Conservation (phyloP, 2,113 vertebrate species). For the Orcinus orca region DNA sequence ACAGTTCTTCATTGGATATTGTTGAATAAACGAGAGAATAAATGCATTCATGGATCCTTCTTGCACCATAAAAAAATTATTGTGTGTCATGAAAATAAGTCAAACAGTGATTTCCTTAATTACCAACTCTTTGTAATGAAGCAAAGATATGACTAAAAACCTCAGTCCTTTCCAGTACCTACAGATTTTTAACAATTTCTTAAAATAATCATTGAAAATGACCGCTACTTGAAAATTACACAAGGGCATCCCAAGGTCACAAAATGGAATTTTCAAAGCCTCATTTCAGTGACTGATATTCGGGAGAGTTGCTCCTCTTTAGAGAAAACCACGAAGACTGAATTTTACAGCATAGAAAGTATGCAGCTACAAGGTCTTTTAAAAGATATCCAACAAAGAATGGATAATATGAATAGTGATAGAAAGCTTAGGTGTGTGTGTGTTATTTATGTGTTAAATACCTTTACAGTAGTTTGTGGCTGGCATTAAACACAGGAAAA, state of each 20-base stretch:
- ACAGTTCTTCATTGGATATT: background rate
- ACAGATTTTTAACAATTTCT: background rate
- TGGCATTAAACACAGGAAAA: background rate
- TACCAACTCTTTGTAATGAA: background rate
- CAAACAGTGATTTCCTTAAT: background rate
- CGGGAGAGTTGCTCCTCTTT: background rate
- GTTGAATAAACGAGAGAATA: background rate
- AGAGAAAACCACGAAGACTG: background rate
- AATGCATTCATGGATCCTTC: background rate
- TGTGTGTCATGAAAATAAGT: background rate
- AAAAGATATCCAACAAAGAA: background rate
- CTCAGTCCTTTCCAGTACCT: background rate
- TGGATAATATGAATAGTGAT: background rate
- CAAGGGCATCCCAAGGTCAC: background rate
- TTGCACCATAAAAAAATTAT: background rate
- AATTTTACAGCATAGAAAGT: background rate
- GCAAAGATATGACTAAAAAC: background rate
- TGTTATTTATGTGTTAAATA: background rate
- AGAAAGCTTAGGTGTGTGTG: background rate
- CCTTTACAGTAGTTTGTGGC: background rate
- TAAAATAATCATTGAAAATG: background rate
- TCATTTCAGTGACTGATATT: background rate
- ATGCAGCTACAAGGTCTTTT: background rate
- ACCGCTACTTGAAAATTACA: background rate
- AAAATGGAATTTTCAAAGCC: background rate